Conservation (phyloP, 2,888 invertebrate genomes). For the Eupithecia exiguata region DNA sequence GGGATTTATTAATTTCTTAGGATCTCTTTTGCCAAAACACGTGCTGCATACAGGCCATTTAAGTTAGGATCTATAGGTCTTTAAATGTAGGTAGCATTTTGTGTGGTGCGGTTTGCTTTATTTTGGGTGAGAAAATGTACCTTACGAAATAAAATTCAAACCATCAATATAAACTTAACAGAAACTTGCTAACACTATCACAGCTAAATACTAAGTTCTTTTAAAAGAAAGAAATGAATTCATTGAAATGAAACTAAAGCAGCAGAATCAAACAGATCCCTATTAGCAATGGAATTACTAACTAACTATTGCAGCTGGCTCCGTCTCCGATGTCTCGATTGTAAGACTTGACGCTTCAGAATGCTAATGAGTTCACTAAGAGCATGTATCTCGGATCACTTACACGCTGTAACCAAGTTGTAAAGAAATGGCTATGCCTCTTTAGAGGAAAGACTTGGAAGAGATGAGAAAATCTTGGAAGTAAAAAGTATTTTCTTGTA, state of each 20-base stretch:
- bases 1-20: no score
- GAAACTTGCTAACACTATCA: neutral
- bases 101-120: neutral
- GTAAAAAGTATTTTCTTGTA: neutral
- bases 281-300: slow-evolving; percentile 12
- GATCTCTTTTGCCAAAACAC: neutral
- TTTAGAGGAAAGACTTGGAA: neutral
- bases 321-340: slow-evolving; percentile 26
- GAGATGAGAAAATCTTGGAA: neutral
- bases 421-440: neutral
- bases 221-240: neutral
- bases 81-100: neutral
- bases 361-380: slow-evolving; percentile 41
- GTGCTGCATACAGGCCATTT: neutral
- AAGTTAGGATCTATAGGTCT: neutral
- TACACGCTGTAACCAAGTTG: slow-evolving; percentile 8
- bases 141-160: neutral
- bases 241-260: neutral
- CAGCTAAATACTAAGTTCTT: neutral
- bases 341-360: slow-evolving; percentile 34
- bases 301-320: slow-evolving; percentile 3
- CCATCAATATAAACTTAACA: neutral
- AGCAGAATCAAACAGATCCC: slow-evolving; percentile 8
- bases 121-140: neutral
- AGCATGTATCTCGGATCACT: slow-evolving; percentile 31